These are phyloP conservation scores for Porites lobata DNA, from an alignment of 92 coral and sea anemone genomes.

Conservation along the genomic window DNA sequence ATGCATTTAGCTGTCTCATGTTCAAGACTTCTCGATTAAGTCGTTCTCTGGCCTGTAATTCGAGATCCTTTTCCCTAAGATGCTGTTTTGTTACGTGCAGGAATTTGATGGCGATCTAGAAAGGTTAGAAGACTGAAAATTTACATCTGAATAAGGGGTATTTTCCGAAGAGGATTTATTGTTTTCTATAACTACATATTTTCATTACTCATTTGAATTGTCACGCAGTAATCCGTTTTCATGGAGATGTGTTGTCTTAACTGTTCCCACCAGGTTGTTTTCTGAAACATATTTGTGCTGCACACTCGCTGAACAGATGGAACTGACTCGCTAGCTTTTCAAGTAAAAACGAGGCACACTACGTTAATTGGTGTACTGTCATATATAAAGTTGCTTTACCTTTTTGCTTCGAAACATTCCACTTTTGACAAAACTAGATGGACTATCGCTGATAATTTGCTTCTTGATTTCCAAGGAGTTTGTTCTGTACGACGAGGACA, in stretches of 20 bases:
- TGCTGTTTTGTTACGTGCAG: background rate
- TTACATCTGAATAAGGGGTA: background rate
- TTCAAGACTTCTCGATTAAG: conserved; percentile 9
- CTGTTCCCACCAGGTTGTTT: too few species aligned
- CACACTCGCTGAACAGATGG: too few species aligned
- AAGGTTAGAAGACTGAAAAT: background rate
- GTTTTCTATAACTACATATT: background rate
- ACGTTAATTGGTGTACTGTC: too few species aligned
- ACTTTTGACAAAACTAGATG: background rate
- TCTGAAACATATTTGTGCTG: too few species aligned
- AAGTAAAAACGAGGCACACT: background rate
- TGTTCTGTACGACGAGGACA: background rate
- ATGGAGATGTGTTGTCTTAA: too few species aligned
- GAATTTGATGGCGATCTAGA: background rate
- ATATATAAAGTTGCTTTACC: background rate
- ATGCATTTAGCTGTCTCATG: background rate
- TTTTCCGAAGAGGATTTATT: background rate
- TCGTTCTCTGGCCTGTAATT: background rate
- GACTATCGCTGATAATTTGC: background rate
- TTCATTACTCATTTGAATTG: background rate
- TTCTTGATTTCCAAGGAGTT: background rate
- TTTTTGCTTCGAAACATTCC: background rate
- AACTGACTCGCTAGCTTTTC: background rate
- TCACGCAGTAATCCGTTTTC: too few species aligned
- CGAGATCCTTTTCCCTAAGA: background rate